Percentiles rank a stretch among this genome's conserved stretches.
Evolutionary conservation across 2,888 invertebrate genomes (phyloP).

Genomic region (Apamea epomidion): DNA sequence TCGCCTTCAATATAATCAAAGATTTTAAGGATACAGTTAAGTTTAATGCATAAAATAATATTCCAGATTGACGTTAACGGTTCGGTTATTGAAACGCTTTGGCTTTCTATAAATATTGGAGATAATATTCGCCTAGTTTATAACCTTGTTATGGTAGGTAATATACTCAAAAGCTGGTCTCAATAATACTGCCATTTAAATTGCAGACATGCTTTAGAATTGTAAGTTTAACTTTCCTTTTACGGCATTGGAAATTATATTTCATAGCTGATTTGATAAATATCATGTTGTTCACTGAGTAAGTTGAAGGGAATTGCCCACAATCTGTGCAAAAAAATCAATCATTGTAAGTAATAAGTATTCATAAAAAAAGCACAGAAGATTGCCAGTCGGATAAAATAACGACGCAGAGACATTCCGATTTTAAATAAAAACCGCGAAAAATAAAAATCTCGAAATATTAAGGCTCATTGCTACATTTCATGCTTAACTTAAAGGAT

Average conservation of each 20-base stretch:
- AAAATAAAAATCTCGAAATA: background rate
- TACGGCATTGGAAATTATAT: conserved; percentile 9
- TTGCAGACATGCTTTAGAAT: conserved; percentile 15
- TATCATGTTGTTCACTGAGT: conserved; percentile 15
- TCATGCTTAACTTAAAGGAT: conserved; percentile 2
- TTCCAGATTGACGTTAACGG: conserved; percentile 3
- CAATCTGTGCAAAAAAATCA: background rate
- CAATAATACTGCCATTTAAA: conserved; percentile 35
- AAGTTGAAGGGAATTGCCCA: background rate
- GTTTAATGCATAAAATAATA: conserved; percentile 21
- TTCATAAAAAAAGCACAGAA: background rate
- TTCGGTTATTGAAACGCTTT: conserved; percentile 16
- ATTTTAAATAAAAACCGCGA: background rate
- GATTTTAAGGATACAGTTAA: background rate
- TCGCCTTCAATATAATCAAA: background rate
- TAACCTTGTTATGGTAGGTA: conserved; percentile 26
- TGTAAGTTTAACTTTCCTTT: conserved; percentile 39
- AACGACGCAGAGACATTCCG: background rate
- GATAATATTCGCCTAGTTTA: conserved; percentile 32
- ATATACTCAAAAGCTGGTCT: conserved; percentile 17
- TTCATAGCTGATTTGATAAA: conserved; percentile 11
- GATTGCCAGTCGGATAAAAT: background rate
- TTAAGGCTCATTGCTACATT: background rate
- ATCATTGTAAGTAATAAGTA: background rate
- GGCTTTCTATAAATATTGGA: conserved; percentile 34